phyloP scores from a whole-genome alignment of 2,113 vertebrate genomes.

The Rana temporaria region DNA sequence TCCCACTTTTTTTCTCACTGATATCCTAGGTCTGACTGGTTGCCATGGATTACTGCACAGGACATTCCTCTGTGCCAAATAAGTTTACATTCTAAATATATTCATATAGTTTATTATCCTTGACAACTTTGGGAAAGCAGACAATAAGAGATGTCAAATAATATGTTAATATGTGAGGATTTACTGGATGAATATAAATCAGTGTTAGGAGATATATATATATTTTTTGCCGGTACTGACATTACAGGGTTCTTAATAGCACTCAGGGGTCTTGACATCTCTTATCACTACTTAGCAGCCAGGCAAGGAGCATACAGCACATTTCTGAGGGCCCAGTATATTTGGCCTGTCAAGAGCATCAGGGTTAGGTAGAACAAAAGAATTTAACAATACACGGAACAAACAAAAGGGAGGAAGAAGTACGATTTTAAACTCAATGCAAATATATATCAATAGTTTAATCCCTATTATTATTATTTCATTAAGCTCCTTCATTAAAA shows the following conservation, averaged over 20 bases:
- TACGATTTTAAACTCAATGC: conserved; percentile 63
- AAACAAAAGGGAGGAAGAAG: conserved; percentile 72
- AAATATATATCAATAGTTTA: conserved; percentile 31
- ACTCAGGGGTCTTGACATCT: conserved; percentile 71
- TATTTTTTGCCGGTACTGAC: conserved; percentile 62
- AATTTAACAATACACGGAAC: conserved; percentile 71
- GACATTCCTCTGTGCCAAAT: no score
- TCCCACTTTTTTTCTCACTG: no score
- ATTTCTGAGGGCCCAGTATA: conserved; percentile 69
- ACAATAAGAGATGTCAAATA: conserved; percentile 16
- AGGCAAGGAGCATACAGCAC: conserved; percentile 74
- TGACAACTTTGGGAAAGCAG: not conserved
- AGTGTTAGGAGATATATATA: conserved; percentile 70
- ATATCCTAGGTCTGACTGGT: no score
- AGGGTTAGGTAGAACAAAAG: conserved; percentile 77
- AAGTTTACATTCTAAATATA: no score
- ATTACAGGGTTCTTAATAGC: conserved; percentile 68
- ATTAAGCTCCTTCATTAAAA: conserved; percentile 8
- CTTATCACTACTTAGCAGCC: conserved; percentile 78
- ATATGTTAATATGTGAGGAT: conserved; percentile 3
- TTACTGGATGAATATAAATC: conserved; percentile 63
- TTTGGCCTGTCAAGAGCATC: conserved; percentile 72
- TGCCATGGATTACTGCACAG: no score
- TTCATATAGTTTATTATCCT: no score
- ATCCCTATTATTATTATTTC: conserved; percentile 32